Base-by-base conservation (phyloP, 2,888 invertebrate genomes). In the Hirudinaria manillensis region DNA sequence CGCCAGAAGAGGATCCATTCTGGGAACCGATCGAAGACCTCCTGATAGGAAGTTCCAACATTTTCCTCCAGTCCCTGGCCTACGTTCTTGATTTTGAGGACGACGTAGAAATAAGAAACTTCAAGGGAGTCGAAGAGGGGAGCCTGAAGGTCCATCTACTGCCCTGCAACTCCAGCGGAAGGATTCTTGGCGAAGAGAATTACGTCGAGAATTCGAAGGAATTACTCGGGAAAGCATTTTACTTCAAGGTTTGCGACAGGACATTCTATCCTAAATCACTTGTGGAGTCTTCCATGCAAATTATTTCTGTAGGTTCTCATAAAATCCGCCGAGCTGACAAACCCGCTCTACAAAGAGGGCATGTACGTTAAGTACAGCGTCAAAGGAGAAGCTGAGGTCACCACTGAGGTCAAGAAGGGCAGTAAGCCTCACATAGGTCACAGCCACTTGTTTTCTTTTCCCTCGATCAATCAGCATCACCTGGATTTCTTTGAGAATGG, bases 1-100 rank as follows among this genome's bases (percentile, higher is more conserved):
- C 82, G 2, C 81, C 82, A 71, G 84, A 84, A 75, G 79, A 83
- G 24, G 85, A 85, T 77, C 85, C 85, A 21, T 85, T 85, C 80
- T 85, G 85, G 85, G 85, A 85, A 77, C 84, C 85, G 0, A 80
- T 83, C 24, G 85, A 85, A 76, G 85, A 85, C 76, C 82, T 84
- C 3, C 80, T 85, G 56, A 82, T 85, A 66, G 85, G 82, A 56
- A 83, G 84, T 24, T 83, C 84, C 68, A 85, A 83, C 78, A 82
- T 84, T 34, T 85, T 85, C 78, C 81, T 85, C 3, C 85, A 85
- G 80, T 84, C 84, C 4, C 80, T 86, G 77, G 82, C 82, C 6
- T 85, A 84, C 76, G 82, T 82, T 10, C 80, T 86, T 27, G 86
- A 86, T 79, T 85, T 85, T 80, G 83, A 84, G 75, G 85, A 86